Evolutionary conservation across 2,113 vertebrate species (phyloP).

Genomic region (Pristiophorus japonicus): DNA sequence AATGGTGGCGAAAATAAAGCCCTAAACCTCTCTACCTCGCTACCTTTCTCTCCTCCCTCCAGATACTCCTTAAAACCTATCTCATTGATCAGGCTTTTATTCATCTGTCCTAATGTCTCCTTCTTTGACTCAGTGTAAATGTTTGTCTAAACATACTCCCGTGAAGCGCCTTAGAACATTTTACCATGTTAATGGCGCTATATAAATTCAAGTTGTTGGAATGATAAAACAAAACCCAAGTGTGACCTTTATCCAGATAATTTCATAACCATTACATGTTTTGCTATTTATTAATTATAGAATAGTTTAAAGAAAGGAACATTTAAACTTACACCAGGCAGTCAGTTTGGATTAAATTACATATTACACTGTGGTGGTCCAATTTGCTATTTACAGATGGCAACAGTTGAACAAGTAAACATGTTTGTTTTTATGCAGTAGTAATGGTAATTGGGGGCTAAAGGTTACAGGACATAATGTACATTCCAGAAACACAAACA

Average conservation of each 20-base stretch:
- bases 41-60: no score
- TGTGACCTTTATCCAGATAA: background rate
- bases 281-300: background rate
- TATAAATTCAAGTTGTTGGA: background rate
- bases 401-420: slow-evolving; percentile 4
- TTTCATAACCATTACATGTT: background rate
- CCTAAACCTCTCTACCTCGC: background rate
- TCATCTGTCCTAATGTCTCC: background rate
- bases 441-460: background rate
- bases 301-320: background rate
- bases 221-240: background rate
- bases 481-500: background rate
- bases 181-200: background rate
- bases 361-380: background rate
- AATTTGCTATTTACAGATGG: background rate
- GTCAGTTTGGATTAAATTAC: slow-evolving; percentile 6
- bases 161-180: background rate
- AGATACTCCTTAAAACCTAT: background rate
- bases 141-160: background rate
- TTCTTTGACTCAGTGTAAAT: background rate
- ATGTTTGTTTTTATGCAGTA: background rate
- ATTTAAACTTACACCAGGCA: background rate
- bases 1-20: no score
- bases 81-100: background rate
- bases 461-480: background rate